Evolutionary conservation across 1,140 invertebrate species (phyloP).

Genomic region (Drosophila lowei): DNA sequence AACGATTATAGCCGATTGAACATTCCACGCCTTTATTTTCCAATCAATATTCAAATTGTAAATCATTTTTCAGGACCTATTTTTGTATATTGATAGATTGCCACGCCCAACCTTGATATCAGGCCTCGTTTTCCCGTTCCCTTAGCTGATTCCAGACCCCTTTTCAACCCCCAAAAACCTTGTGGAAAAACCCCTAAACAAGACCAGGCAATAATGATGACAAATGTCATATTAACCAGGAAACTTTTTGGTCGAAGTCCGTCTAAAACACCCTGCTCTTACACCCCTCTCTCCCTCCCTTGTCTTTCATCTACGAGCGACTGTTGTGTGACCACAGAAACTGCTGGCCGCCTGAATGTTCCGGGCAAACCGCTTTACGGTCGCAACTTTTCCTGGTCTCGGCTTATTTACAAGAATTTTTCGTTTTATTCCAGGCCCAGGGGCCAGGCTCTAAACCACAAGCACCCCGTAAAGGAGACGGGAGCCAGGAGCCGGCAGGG

Average conservation of each 20-base stretch:
- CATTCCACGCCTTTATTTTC: too few species aligned
- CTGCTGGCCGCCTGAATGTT: constrained; percentile 23
- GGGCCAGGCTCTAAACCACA: constrained; percentile 26
- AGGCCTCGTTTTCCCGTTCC: background rate
- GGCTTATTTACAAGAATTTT: constrained; percentile 71
- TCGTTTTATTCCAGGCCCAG: constrained; percentile 58
- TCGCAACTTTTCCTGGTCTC: constrained; percentile 51
- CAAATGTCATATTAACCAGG: constrained; percentile 14
- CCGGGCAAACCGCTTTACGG: constrained; percentile 54
- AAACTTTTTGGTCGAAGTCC: constrained; percentile 5
- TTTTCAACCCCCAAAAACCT: constrained; percentile 5
- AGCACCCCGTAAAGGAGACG: constrained; percentile 10
- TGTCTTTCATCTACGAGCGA: background rate
- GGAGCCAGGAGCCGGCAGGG: background rate
- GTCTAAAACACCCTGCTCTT: background rate
- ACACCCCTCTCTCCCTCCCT: background rate
- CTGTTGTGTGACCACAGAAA: constrained; percentile 33
- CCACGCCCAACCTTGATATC: too few species aligned
- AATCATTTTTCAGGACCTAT: too few species aligned
- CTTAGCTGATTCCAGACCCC: background rate
- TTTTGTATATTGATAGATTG: too few species aligned
- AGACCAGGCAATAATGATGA: constrained; percentile 31
- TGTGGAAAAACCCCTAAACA: constrained; percentile 2
- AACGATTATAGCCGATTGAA: too few species aligned
- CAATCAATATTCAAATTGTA: too few species aligned